Conservation (phyloP, 2,888 invertebrate species). For the Lasius fuliginosus region DNA sequence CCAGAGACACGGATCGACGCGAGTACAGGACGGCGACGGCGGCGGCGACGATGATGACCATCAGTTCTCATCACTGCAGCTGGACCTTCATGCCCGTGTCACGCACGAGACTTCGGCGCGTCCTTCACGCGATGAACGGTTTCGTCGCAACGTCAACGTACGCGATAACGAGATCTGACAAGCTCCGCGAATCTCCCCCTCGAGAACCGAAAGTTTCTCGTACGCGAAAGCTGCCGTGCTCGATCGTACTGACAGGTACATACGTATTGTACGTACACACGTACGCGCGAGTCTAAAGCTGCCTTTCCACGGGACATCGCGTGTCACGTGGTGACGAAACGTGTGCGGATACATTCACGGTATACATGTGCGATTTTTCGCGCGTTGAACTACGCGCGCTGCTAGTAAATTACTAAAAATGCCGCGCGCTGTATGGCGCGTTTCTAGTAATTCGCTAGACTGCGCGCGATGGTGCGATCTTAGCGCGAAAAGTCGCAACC, state of each 20-base stretch:
- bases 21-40: neutral
- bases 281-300: constrained; percentile 54
- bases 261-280: neutral
- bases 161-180: neutral
- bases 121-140: too few species aligned
- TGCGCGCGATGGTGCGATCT: neutral
- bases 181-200: neutral
- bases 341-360: too few species aligned
- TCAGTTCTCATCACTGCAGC: constrained; percentile 79
- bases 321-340: neutral
- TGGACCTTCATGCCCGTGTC: constrained; percentile 43
- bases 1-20: neutral
- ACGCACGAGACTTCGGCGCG: too few species aligned
- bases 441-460: neutral
- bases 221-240: constrained; percentile 64
- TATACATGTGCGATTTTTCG: neutral
- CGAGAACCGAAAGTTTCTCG: neutral
- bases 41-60: constrained; percentile 44
- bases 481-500: neutral
- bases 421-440: neutral
- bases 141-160: neutral
- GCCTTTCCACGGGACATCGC: constrained; percentile 27
- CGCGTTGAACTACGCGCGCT: too few species aligned
- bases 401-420: neutral
- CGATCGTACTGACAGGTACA: constrained; percentile 66